Base-by-base conservation (phyloP, 2,797 vertebrate species). In the Basileuterus tristriatus region DNA sequence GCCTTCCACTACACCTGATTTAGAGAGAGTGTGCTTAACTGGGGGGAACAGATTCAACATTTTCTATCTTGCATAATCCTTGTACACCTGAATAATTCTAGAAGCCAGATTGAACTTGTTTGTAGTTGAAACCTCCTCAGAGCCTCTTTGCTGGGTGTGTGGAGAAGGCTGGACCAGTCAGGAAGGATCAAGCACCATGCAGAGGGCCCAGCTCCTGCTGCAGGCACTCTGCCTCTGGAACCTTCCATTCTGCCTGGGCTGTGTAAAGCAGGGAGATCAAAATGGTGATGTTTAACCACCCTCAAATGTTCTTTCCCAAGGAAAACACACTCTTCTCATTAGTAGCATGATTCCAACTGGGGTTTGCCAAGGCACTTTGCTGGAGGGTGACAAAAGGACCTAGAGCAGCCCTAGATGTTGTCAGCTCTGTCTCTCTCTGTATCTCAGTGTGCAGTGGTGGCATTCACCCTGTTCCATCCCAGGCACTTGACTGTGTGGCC, bases 31-130 rank as follows among this genome's bases (percentile, higher is more conserved):
- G 13, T 29, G 8, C 13, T 43, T 62, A 23, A 62, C 10, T 2
- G 8, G 3, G 6, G 15, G 17, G 8, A 55, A 36, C 5, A 62
- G 27, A 10, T 27, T 11, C 5, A 49, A 9, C 2, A 1, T 53
- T 80, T 81, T 41, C 27, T 77, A 20, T 55, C 29, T 26, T 47
- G n/a, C 26, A 3, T 27, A 69, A n/a, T 70, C 22, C 29, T 67
- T 71, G 37, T 59, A 55, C 49, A 74, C 24, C 20, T 78, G 53
- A 56, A 26, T 30, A 50, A 78, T 49, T n/a, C 41, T 43, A 32
- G 44, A 71, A 69, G 37, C 29, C 44, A 49, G 22, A 39, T 1
- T 50, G 58, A 59, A 11, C 12, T 39, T 2, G 11, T 20, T 7
- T 81, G 26, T 41, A 47, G 41, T 8, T 39, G 50, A 58, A 63